Conservation (phyloP, 2,113 vertebrate species). For the Zosterops pallidus region DNA sequence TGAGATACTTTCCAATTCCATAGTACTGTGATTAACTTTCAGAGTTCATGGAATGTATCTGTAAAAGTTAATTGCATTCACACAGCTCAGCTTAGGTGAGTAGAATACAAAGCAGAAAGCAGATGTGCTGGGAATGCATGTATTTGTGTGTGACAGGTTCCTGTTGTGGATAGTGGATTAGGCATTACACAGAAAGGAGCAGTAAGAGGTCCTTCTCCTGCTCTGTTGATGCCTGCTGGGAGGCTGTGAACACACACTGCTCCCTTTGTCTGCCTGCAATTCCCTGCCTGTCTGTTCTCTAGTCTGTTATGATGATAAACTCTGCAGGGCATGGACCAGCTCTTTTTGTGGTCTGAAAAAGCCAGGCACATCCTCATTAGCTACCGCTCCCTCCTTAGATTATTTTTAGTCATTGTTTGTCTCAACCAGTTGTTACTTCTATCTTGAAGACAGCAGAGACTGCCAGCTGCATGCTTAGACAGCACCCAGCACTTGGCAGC, state of each 20-base stretch:
- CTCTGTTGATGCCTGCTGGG: neutral
- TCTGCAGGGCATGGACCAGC: neutral
- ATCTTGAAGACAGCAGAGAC: neutral
- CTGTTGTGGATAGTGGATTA: neutral
- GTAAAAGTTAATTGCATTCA: neutral
- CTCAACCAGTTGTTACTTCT: neutral
- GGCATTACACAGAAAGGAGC: neutral
- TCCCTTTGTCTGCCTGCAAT: neutral
- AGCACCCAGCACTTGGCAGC: neutral
- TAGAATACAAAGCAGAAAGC: neutral
- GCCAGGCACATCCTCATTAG: neutral
- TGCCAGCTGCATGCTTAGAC: slow-evolving; percentile 17
- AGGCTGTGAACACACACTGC: neutral
- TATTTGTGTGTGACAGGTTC: neutral
- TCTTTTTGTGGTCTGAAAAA: neutral
- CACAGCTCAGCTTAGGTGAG: neutral
- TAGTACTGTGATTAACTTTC: neutral
- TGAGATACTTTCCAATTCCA: neutral
- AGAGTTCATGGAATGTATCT: neutral
- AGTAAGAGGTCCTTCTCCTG: neutral
- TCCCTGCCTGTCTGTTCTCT: neutral
- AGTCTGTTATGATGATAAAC: neutral
- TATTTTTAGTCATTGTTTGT: slow-evolving; percentile 37
- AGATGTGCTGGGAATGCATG: neutral
- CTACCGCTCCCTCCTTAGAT: neutral